phyloP scores from a whole-genome alignment of 2,888 invertebrate genomes.

The Mesochorus sp. region DNA sequence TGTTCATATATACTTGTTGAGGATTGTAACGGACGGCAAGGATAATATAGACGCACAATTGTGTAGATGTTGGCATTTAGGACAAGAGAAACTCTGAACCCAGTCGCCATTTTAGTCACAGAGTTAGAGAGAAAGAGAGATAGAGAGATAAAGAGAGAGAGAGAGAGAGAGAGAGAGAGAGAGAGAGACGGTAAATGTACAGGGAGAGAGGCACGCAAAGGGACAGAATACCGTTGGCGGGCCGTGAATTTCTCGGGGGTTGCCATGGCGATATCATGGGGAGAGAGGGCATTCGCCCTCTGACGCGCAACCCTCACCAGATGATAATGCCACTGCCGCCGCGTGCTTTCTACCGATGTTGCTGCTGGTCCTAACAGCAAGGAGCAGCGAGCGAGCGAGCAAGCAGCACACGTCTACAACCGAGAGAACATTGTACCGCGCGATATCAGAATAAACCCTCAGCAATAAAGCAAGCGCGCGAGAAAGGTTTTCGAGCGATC shows the following conservation, averaged over 20 bases:
- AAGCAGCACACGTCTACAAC: conserved; percentile 42
- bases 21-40: conserved; percentile 54
- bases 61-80: conserved; percentile 73
- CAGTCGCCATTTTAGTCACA: conserved; percentile 77
- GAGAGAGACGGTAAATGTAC: conserved; percentile 66
- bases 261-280: conserved; percentile 80
- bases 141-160: conserved; percentile 67
- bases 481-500: conserved; percentile 34
- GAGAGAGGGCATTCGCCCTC: conserved; percentile 78
- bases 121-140: conserved; percentile 3
- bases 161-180: conserved; percentile 74
- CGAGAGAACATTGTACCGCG: conserved; percentile 69
- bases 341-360: conserved; percentile 74
- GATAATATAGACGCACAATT: conserved; percentile 65
- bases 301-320: conserved; percentile 76
- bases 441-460: conserved; percentile 78
- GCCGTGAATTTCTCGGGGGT: conserved; percentile 75
- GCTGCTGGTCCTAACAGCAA: conserved; percentile 65
- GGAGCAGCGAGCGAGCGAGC: conserved; percentile 49
- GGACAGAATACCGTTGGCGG: conserved; percentile 78
- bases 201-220: conserved; percentile 74
- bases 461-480: conserved; percentile 77
- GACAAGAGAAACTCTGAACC: conserved; percentile 37
- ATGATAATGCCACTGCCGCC: conserved; percentile 78
- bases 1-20: conserved; percentile 18